Evolutionary conservation across 2,113 vertebrate genomes (phyloP), one percentile per base, ranked within the genome.

Genomic region (Sceloporus tristichus): DNA sequence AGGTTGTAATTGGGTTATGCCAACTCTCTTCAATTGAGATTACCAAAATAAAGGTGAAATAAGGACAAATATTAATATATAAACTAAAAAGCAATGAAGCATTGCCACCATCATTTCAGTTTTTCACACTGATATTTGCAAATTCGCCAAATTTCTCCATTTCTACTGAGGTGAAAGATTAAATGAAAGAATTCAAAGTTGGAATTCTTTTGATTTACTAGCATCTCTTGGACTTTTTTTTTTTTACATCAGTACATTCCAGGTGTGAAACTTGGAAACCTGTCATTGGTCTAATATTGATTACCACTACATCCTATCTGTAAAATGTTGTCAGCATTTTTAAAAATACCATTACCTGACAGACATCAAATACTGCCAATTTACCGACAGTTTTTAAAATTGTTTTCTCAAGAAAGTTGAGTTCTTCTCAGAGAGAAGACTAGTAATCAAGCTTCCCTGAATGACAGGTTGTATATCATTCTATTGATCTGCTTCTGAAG

Each of bases 261-360:
- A 59, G 13, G 13, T 70, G 16, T 79, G 42, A 74, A 34, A 70
- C 10, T 25, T 65, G 53, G 80, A 0, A 42, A 87, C 2, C 14
- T 59, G 66, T n/a, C 77, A 86, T 18, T 71, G 9, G 21, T 70
- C 21, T 70, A 86, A 71, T 86, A 70, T 54, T 78, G 2, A 77
- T 65, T 78, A n/a, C 59, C 65, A 48, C 59, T 42, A 8, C 38
- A 65, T 10, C 34, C 73, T 66, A 21, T n/a, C 27, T 23, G n/a
- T 65, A 34, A 74, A 27, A 40, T 59, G 9, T 4, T 82, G 59
- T 40, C 21, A 40, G 9, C 8, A 7, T 68, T 68, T 70, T 70
- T 70, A 25, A 23, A 75, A 77, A 62, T 54, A 9, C 14, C 1
- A 68, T 54, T 70, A 53, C 1, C 9, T 34, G 8, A 0, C 38